Evolutionary conservation across 2,888 invertebrate genomes (phyloP).

Genomic region (Steinernema scapterisci): DNA sequence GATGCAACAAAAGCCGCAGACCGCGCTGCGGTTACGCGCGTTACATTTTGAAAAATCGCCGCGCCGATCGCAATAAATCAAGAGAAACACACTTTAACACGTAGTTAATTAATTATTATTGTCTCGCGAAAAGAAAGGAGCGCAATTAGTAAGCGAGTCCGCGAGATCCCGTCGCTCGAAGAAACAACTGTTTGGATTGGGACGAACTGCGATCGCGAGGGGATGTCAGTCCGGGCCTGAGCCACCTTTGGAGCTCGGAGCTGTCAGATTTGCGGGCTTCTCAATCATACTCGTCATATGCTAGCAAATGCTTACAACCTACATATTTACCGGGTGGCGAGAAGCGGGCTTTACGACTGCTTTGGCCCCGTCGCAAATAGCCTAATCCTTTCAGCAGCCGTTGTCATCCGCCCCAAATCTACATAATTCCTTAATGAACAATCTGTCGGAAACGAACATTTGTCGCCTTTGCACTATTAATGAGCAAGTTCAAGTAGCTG

Average conservation of each 20-base stretch:
- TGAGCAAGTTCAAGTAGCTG: conserved; percentile 12
- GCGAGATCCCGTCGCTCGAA: background rate
- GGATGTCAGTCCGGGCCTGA: background rate
- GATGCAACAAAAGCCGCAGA: background rate
- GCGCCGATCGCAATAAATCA: conserved; percentile 25
- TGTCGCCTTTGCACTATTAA: conserved; percentile 12
- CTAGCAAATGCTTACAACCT: conserved; percentile 30
- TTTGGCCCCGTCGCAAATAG: conserved; percentile 1
- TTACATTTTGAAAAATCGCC: conserved; percentile 20
- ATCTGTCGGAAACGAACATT: background rate
- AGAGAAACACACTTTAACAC: conserved; percentile 14
- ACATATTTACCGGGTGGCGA: conserved; percentile 23
- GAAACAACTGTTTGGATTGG: conserved; percentile 25
- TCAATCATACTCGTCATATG: conserved; percentile 33
- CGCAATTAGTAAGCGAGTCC: conserved; percentile 18
- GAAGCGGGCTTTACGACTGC: background rate
- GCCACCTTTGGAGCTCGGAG: conserved; percentile 8
- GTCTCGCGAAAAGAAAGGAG: background rate
- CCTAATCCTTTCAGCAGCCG: background rate
- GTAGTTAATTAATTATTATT: conserved; percentile 25
- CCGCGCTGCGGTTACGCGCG: conserved; percentile 7
- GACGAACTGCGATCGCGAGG: conserved; percentile 9
- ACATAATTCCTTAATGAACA: conserved; percentile 28
- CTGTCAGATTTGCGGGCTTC: conserved; percentile 20
- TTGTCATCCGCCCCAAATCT: conserved; percentile 1